Conservation (phyloP, 1,140 invertebrate genomes). For the Macrocentrus cingulum region DNA sequence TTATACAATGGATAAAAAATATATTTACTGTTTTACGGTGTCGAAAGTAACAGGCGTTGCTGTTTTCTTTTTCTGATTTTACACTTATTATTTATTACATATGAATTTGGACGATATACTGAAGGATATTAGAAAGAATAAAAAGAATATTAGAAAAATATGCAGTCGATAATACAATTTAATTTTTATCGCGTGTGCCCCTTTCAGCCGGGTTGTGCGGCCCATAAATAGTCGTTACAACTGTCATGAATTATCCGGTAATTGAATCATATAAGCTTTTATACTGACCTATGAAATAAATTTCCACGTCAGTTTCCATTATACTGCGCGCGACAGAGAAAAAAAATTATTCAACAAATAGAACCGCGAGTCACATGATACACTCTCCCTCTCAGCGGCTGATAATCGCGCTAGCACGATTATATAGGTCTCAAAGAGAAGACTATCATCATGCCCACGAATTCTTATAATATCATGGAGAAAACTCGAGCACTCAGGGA, state of each 20-base stretch:
- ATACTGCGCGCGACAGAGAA: background rate
- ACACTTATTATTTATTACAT: no score
- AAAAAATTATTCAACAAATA: background rate
- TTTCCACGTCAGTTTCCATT: no score
- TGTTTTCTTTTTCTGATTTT: no score
- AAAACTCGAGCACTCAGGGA: no score
- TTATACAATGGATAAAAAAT: no score
- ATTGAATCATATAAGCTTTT: slow-evolving; percentile 10
- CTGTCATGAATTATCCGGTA: slow-evolving; percentile 16
- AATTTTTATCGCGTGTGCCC: slow-evolving; percentile 3
- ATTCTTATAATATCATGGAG: background rate
- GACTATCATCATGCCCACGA: background rate
- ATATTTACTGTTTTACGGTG: background rate
- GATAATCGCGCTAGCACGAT: background rate
- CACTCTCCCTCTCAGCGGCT: background rate
- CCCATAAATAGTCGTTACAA: slow-evolving; percentile 8
- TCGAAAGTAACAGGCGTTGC: no score
- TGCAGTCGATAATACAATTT: slow-evolving; percentile 12
- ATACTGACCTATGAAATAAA: slow-evolving; percentile 9
- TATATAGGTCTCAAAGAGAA: background rate
- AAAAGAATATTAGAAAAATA: slow-evolving; percentile 4
- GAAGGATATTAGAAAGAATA: no score
- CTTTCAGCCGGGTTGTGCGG: background rate
- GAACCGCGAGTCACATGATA: background rate
- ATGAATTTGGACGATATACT: no score